Conservation (phyloP, 2,797 vertebrate genomes). For the Onychomys torridus region DNA sequence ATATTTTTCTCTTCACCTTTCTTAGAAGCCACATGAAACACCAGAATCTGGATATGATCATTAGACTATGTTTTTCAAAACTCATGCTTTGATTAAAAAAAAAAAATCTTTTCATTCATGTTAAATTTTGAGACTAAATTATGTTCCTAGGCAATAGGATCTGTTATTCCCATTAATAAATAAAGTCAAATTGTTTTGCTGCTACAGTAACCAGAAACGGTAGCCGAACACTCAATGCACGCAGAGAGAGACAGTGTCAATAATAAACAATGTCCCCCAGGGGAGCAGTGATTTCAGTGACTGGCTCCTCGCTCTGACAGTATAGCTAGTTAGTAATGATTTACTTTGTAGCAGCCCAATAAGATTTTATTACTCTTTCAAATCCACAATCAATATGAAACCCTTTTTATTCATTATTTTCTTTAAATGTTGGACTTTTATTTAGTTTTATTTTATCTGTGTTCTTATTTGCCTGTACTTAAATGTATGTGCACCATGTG, state of each 20-base stretch:
- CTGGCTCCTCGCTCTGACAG: neutral
- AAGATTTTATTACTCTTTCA: constrained; percentile 40
- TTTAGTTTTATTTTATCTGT: neutral
- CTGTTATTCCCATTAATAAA: neutral
- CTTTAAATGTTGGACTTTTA: neutral
- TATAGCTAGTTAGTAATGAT: neutral
- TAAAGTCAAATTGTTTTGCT: constrained; percentile 47
- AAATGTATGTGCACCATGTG: too few relatives aligned
- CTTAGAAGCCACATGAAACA: constrained; percentile 30
- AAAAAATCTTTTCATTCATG: constrained; percentile 51
- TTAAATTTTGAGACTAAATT: constrained; percentile 50
- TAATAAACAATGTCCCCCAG: neutral
- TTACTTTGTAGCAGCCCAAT: neutral
- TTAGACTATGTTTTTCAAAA: constrained; percentile 21
- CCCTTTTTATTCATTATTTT: neutral
- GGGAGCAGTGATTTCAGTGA: neutral
- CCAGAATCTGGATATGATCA: constrained; percentile 19
- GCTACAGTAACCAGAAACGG: constrained; percentile 17
- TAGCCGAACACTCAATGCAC: neutral
- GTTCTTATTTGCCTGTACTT: neutral
- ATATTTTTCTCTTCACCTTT: constrained; percentile 52
- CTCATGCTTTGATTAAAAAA: constrained; percentile 25
- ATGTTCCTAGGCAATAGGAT: constrained; percentile 3
- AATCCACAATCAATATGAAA: constrained; percentile 24
- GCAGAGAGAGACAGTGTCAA: neutral